Evolutionary conservation across 2,113 vertebrate species (phyloP), one percentile per base, ranked within the genome.

Genomic region (Hoplias malabaricus): DNA sequence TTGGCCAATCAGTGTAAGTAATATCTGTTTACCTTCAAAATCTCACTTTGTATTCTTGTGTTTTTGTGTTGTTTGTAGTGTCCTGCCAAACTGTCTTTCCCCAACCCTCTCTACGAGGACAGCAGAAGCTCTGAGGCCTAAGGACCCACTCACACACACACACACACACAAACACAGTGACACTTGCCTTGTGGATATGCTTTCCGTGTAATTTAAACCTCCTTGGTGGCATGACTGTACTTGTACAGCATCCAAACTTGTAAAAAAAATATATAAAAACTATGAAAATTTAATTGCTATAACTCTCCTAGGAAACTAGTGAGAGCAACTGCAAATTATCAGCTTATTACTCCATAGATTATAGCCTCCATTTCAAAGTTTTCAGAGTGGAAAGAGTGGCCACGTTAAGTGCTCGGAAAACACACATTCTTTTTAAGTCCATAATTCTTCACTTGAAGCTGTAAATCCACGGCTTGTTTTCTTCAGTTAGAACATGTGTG

Each of bases 71-170:
- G 67, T 21, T 69, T 69, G 74, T 81, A 87, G 90, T 63, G 40
- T 75, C 76, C 75, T 5, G 82, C 76, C 83, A 88, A 82, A 46
- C 82, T 88, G 73, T 93, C 90, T 70, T 93, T 93, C 78, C 73
- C 83, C 80, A 93, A 93, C 82, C 91, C 90, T 6, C 68, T 92
- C 83, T 93, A 93, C 84, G 80, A 79, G 62, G 84, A 83, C 76
- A 67, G 40, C 57, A 83, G 50, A 61, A 86, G 83, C 79, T 89
- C 88, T 6, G 78, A 90, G 65, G 89, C 89, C 57, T 89, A 82
- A 88, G 81, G 76, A 80, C 29, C 48, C n/a, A 59, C 48, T 79
- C 46, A 82, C 48, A 79, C 54, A 71, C 65, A 56, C 63, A 73
- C 25, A 31, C 48, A 77, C 14, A 38, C 53, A 63, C 54, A 57